phyloP scores from a whole-genome alignment of 2,888 invertebrate genomes.

The Anorthoa munda region DNA sequence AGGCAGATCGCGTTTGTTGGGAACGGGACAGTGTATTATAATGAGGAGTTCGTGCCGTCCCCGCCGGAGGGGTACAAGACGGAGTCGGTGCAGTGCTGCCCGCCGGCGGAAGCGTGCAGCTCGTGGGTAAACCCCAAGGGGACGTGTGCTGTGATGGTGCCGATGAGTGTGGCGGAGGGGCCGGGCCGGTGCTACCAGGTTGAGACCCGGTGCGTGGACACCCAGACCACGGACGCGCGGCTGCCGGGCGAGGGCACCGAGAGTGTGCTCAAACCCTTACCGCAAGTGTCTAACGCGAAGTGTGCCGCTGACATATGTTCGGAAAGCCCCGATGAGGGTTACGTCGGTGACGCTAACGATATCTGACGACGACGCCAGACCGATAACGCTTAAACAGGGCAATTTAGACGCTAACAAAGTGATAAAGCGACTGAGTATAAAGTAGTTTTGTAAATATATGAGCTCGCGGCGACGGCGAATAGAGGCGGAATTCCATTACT shows the following conservation, averaged over 20 bases:
- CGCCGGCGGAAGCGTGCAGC: conserved; percentile 84
- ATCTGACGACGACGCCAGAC: conserved; percentile 92
- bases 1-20: conserved; percentile 89
- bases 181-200: conserved; percentile 89
- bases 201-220: conserved; percentile 91
- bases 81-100: conserved; percentile 89
- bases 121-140: conserved; percentile 89
- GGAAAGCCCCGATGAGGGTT: conserved; percentile 97
- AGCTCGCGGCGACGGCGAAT: conserved; percentile 63
- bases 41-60: conserved; percentile 92
- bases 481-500: conserved; percentile 64
- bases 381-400: conserved; percentile 86
- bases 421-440: conserved; percentile 90
- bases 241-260: conserved; percentile 85
- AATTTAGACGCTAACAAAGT: conserved; percentile 87
- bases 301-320: conserved; percentile 91
- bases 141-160: conserved; percentile 89
- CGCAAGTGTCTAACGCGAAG: conserved; percentile 87
- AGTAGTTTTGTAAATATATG: conserved; percentile 82
- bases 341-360: conserved; percentile 95
- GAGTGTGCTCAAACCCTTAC: conserved; percentile 84
- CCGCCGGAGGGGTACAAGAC: conserved; percentile 94
- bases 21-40: conserved; percentile 87
- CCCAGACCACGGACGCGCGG: conserved; percentile 91
- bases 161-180: conserved; percentile 85